Evolutionary conservation across 2,797 vertebrate species (phyloP).

Genomic region (Siniperca scherzeri): DNA sequence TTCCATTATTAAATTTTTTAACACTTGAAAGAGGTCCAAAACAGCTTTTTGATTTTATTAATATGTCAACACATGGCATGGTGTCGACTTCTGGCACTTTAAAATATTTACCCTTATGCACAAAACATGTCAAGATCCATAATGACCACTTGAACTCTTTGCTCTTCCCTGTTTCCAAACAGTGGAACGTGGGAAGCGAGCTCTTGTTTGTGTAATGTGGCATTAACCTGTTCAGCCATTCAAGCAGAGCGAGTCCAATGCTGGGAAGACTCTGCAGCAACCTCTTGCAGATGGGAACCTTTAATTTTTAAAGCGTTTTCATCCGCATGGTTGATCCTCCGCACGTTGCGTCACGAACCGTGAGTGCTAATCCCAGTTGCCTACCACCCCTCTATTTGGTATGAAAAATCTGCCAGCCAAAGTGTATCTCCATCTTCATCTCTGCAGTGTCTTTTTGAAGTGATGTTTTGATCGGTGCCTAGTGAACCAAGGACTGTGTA

Average conservation of each 20-base stretch:
- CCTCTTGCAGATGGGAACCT: constrained; percentile 80
- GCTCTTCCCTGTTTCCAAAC: constrained; percentile 77
- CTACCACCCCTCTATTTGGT: constrained; percentile 50
- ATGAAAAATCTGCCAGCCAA: constrained; percentile 59
- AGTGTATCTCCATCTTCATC: constrained; percentile 65
- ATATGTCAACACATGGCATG: constrained; percentile 71
- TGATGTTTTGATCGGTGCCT: constrained; percentile 78
- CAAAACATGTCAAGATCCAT: constrained; percentile 70
- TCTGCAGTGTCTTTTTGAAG: constrained; percentile 68
- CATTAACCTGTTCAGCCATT: constrained; percentile 84
- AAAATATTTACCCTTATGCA: constrained; percentile 75
- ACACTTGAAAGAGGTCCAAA: constrained; percentile 78
- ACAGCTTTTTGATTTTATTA: constrained; percentile 81
- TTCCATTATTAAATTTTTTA: constrained; percentile 73
- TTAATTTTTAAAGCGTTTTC: constrained; percentile 88
- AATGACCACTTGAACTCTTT: constrained; percentile 84
- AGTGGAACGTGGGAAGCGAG: constrained; percentile 40
- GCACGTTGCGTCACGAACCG: constrained; percentile 75
- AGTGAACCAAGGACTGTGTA: constrained; percentile 62
- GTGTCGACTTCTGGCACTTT: constrained; percentile 73
- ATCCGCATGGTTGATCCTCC: constrained; percentile 76
- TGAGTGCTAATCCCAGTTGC: constrained; percentile 80
- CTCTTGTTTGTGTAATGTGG: constrained; percentile 80
- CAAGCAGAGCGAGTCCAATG: constrained; percentile 65
- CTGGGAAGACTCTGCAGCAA: constrained; percentile 67